Conservation (phyloP, 1,140 invertebrate species). For the Conus ventricosus region DNA sequence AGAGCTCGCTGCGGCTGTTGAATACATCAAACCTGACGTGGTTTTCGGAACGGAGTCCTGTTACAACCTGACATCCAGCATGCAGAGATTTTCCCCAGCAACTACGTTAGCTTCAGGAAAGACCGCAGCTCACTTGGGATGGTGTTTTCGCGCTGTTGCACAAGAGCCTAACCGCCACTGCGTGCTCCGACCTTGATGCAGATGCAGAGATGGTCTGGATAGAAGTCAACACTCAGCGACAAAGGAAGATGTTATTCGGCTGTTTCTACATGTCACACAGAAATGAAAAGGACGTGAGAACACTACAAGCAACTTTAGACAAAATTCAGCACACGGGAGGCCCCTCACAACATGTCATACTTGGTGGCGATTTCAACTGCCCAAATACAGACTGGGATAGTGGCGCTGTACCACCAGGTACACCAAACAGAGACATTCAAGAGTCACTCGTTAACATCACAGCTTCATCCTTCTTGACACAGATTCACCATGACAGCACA, state of each 20-base stretch:
- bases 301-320: too few relatives aligned
- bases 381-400: too few relatives aligned
- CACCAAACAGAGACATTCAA: constrained; percentile 32
- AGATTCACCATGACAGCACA: constrained; percentile 39
- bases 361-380: constrained; percentile 10
- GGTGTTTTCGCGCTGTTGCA: constrained; percentile 33
- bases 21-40: constrained; percentile 38
- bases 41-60: constrained; percentile 36
- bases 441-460: constrained; percentile 36
- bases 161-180: constrained; percentile 23
- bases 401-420: constrained; percentile 39
- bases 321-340: too few relatives aligned
- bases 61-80: background rate
- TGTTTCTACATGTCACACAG: too few relatives aligned
- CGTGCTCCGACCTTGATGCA: too few relatives aligned
- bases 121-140: constrained; percentile 41
- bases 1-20: constrained; percentile 18
- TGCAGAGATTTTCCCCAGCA: too few relatives aligned
- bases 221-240: constrained; percentile 37
- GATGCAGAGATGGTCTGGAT: constrained; percentile 41
- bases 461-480: constrained; percentile 23
- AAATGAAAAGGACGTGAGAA: too few relatives aligned
- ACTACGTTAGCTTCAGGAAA: background rate
- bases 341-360: too few relatives aligned
- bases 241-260: background rate